Evolutionary conservation across 2,113 vertebrate genomes (phyloP), one percentile per base, ranked within the genome.

Genomic region (Calidris pugnax): DNA sequence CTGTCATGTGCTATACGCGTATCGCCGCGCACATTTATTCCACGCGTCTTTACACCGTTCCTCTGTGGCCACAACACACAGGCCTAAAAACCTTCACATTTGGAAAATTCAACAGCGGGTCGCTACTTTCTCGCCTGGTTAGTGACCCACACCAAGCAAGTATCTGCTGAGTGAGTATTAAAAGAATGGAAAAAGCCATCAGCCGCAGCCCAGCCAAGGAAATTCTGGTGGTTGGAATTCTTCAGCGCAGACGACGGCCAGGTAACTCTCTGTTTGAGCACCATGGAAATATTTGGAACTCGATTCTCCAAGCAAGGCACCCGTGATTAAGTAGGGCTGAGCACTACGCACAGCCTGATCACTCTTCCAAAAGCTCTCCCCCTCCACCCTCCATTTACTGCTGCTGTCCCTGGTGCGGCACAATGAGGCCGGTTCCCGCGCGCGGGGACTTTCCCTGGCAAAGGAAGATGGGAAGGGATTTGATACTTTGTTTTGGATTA

Each of bases 401-500:
- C 93, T 90, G 85, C 73, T 48, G 73, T 93, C 92, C 63, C 80
- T 45, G 60, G 92, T 64, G 96, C 56, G 60, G 80, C 51, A 81
- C 60, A 90, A 90, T 1, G 76, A 90, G 80, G 89, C 95, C 82
- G 83, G 67, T 66, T 94, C 82, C 48, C 75, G 48, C 2, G 35
- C 50, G 57, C 6, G 17, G 88, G 57, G 92, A 95, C 92, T 81
- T 85, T 93, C 83, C 83, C 86, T 94, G 96, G 97, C 94, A 72
- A 76, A 79, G 33, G 57, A 92, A 63, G 53, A 89, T 86, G 80
- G 83, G 96, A 93, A 96, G 76, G 92, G 89, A 97, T 92, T 95
- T 91, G 92, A 95, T 95, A 93, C 84, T 96, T 95, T 89, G 83
- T 94, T 97, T 95, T 92, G 89, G 80, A 95, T 93, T 87, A 92